Conservation (phyloP, 2,888 invertebrate species). For the Chouioia cunea region DNA sequence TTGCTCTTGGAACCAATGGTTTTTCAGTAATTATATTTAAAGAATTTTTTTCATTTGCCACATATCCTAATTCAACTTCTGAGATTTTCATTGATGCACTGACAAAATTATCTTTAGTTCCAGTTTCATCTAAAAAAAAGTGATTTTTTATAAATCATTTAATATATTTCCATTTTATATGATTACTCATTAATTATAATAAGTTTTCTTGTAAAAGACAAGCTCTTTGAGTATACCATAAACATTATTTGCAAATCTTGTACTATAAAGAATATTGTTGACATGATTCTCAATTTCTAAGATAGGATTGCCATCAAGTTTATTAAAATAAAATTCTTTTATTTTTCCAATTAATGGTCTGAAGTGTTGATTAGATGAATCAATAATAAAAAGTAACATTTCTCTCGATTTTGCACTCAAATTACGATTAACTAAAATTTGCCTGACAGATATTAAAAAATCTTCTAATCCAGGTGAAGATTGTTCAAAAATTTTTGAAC, state of each 20-base stretch:
- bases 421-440: conserved; percentile 60
- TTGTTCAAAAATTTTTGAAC: conserved; percentile 56
- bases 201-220: not conserved
- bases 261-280: conserved; percentile 17
- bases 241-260: conserved; percentile 32
- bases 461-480: conserved; percentile 56
- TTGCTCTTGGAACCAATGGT: conserved; percentile 53
- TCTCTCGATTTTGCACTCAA: conserved; percentile 62
- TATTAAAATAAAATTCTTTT: conserved; percentile 48
- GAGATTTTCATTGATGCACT: conserved; percentile 42
- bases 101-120: conserved; percentile 14
- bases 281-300: conserved; percentile 56
- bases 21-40: conserved; percentile 36
- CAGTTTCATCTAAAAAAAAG: too few species aligned
- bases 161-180: not conserved
- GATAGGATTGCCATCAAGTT: conserved; percentile 53
- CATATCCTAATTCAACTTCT: conserved; percentile 38
- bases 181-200: not conserved
- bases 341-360: conserved; percentile 62
- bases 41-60: conserved; percentile 34
- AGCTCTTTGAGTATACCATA: conserved; percentile 11
- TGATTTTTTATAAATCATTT: not conserved
- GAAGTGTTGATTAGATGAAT: conserved; percentile 65
- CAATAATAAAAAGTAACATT: conserved; percentile 67
- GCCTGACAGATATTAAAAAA: conserved; percentile 63